Conservation (phyloP, 2,113 vertebrate species). For the Eclectus roratus region DNA sequence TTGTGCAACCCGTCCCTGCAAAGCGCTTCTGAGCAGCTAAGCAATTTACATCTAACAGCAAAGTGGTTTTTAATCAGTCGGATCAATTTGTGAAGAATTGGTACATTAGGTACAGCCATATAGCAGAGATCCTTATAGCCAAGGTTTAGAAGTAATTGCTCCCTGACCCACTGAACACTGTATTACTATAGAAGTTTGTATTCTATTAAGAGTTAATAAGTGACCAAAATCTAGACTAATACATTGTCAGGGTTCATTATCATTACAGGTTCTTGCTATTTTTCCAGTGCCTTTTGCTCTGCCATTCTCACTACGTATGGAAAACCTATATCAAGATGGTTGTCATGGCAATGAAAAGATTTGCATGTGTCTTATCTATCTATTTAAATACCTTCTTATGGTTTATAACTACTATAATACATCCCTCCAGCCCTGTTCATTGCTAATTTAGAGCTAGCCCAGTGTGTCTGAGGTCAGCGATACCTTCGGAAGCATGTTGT, state of each 20-base stretch:
- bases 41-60: slow-evolving; percentile 59
- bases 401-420: slow-evolving; percentile 89
- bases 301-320: slow-evolving; percentile 87
- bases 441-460: slow-evolving; percentile 93
- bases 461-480: slow-evolving; percentile 85
- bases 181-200: slow-evolving; percentile 71
- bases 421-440: slow-evolving; percentile 87
- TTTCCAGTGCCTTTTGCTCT: slow-evolving; percentile 77
- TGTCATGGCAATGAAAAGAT: slow-evolving; percentile 90
- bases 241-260: slow-evolving; percentile 83
- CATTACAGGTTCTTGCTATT: slow-evolving; percentile 79
- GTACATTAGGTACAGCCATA: slow-evolving; percentile 51
- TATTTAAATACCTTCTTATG: slow-evolving; percentile 97
- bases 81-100: slow-evolving; percentile 72
- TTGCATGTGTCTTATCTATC: slow-evolving; percentile 94
- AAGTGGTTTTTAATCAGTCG: slow-evolving; percentile 63
- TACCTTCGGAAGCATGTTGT: slow-evolving; percentile 88
- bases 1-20: not conserved
- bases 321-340: slow-evolving; percentile 91
- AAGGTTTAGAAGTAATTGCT: slow-evolving; percentile 66
- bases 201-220: slow-evolving; percentile 85
- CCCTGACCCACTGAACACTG: slow-evolving; percentile 63
- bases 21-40: slow-evolving; percentile 45
- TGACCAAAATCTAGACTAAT: slow-evolving; percentile 82
- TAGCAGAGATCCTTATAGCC: slow-evolving; percentile 54